Conservation (phyloP, 1,140 invertebrate species). For the Anastrepha ludens region DNA sequence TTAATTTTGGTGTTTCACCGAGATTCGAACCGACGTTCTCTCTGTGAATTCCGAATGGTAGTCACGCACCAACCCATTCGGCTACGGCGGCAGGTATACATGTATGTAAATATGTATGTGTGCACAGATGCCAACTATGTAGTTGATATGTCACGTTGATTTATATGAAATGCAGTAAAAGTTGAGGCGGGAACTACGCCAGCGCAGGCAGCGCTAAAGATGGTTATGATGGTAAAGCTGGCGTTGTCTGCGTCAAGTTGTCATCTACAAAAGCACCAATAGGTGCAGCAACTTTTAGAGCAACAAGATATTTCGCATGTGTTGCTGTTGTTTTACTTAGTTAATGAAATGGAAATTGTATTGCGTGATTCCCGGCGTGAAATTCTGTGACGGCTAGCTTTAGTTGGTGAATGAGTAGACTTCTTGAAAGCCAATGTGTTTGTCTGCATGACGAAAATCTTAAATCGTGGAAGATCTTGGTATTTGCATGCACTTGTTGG, state of each 20-base stretch:
- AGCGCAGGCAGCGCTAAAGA: not conserved
- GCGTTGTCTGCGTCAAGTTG: not conserved
- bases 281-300: conserved; percentile 18
- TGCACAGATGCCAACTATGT: not conserved
- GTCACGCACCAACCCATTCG: too few relatives aligned
- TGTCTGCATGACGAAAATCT: conserved; percentile 42
- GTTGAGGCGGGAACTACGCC: not conserved
- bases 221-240: not conserved
- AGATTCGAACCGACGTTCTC: too few relatives aligned
- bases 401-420: not conserved
- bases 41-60: too few relatives aligned
- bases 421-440: not conserved
- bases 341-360: conserved; percentile 42
- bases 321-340: not conserved
- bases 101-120: not conserved
- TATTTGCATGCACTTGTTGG: not conserved
- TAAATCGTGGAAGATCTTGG: conserved; percentile 10
- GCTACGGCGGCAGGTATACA: too few relatives aligned
- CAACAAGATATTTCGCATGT: not conserved
- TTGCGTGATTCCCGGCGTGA: not conserved
- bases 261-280: not conserved
- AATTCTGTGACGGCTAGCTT: not conserved
- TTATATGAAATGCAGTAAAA: conserved; percentile 34
- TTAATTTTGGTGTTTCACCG: too few relatives aligned
- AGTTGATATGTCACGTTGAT: conserved; percentile 30